These are phyloP conservation scores for Spongia lamella DNA, from an alignment of 37 sponge, comb jelly and placozoan genomes.

Conservation along the genomic window DNA sequence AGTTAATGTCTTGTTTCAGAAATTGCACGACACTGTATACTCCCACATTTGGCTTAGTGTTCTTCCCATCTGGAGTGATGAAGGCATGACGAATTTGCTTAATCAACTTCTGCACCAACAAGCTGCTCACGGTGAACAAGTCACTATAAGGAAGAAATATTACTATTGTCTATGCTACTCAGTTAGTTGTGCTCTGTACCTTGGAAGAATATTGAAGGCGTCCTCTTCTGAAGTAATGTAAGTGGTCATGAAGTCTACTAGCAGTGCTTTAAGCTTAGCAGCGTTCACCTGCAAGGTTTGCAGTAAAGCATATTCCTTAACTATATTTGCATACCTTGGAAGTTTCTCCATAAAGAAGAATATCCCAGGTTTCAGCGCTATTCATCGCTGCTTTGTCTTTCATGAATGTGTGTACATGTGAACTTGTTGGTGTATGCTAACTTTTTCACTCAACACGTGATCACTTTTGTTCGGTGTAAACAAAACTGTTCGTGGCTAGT, in stretches of 20 bases:
- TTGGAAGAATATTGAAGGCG: not conserved
- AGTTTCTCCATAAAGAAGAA: not conserved
- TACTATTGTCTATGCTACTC: not conserved
- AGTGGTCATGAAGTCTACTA: constrained; percentile 26
- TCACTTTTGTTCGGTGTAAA: too few species aligned
- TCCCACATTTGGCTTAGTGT: too few species aligned
- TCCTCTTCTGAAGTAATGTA: constrained; percentile 12
- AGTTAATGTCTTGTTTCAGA: constrained; percentile 51
- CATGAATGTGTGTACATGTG: too few species aligned
- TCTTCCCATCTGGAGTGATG: not conserved
- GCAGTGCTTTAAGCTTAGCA: constrained; percentile 45
- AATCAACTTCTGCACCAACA: constrained; percentile 64
- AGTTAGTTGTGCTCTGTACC: constrained; percentile 7
- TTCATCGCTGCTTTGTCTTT: too few species aligned
- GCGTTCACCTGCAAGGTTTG: constrained; percentile 6
- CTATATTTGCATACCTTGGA: not conserved
- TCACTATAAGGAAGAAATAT: constrained; percentile 25
- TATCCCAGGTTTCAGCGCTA: not conserved
- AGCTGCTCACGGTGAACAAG: constrained; percentile 44
- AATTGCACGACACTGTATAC: constrained; percentile 37
- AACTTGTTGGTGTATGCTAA: too few species aligned
- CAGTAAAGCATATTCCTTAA: not conserved
- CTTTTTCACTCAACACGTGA: too few species aligned
- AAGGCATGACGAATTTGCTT: constrained; percentile 53
- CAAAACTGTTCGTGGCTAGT: too few species aligned